Base-by-base conservation (phyloP, 2,113 vertebrate species). In the Cathartes aura region DNA sequence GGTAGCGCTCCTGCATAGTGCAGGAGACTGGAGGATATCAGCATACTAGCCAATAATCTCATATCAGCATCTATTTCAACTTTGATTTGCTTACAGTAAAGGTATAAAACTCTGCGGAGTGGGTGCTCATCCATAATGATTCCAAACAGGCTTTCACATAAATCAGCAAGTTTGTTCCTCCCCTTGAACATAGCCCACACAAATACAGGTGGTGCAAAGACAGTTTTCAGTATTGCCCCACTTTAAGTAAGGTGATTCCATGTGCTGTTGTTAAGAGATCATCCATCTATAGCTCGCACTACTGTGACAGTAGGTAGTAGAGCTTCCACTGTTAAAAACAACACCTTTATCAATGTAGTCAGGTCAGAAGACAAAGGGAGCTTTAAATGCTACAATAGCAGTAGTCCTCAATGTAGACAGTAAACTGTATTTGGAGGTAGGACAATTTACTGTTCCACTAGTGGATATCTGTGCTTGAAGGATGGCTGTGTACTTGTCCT, bases 401-500 rank as follows among this genome's bases (percentile, higher is more conserved):
- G 64, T 29, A 89, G 38, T 30, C 27, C n/a, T 83, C 47, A 40
- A 53, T 9, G 17, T 43, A 76, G 48, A 58, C 42, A 80, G 42
- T 5, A 71, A 60, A 79, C 24, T 48, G 10, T n/a, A 62, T 32
- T 43, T 73, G 55, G 15, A 95, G 12, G 52, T 9, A 68, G 58
- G 40, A 84, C 29, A 83, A 68, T 64, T 36, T 60, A n/a, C 26
- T 66, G 15, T 43, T 76, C 29, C 47, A 60, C 43, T 50, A 67
- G 36, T 10, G 29, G 38, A 8, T 42, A 71, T 32, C 29, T 55
- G 29, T 60, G 42, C 38, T 56, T 55, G 24, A 63, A 72, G 43
- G 15, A 75, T 13, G 22, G n/a, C 47, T 86, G 38, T 0, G 0
- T 18, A 43, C 1, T 1, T 17, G n/a, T 13, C 29, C 68, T 63